Base-by-base conservation (phyloP, 2,113 vertebrate genomes). In the Hippocampus comes region DNA sequence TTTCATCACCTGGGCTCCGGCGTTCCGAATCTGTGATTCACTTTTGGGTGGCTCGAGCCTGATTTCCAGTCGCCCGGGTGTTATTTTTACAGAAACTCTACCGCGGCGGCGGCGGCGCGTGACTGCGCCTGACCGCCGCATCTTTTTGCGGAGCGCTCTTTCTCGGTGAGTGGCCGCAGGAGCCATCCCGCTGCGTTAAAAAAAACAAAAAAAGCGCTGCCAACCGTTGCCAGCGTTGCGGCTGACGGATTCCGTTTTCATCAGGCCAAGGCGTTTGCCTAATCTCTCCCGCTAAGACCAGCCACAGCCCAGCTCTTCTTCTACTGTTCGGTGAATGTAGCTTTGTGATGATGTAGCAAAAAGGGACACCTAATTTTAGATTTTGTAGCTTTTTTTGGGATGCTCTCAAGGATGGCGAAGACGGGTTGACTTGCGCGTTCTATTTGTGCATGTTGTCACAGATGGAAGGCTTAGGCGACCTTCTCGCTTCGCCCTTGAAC, bases 331-430 rank as follows among this genome's bases (percentile, higher is more conserved):
- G 91, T 91, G 87, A 92, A 92, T 92, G 92, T 93, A 93, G 91
- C 91, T 91, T 91, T 90, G 89, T 93, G 83, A 90, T 89, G 81
- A 93, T 93, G 92, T 93, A 93, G 91, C 91, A 93, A 90, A 93
- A 90, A 89, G 86, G 76, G 90, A 89, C 84, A 91, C 67, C 79
- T 85, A 88, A 87, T 86, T 91, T 90, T 90, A 90, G 87, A 89
- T 78, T 91, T 88, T 88, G 86, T 93, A 92, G 89, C 87, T 90
- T 89, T 91, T 91, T 87, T 89, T 34, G 34, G 90, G 84, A 92
- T 85, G 87, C 88, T 88, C 83, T 88, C 80, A 78, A 82, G 74
- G 25, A 78, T 68, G 51, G 72, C 76, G 55, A 59, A 30, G 68
- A 25, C 73, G 72, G 82, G 55, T 59, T 82, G 78, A 82, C 80